These are phyloP conservation scores for Anas platyrhynchos DNA, from an alignment of 2,113 vertebrate species.

Conservation along the genomic window DNA sequence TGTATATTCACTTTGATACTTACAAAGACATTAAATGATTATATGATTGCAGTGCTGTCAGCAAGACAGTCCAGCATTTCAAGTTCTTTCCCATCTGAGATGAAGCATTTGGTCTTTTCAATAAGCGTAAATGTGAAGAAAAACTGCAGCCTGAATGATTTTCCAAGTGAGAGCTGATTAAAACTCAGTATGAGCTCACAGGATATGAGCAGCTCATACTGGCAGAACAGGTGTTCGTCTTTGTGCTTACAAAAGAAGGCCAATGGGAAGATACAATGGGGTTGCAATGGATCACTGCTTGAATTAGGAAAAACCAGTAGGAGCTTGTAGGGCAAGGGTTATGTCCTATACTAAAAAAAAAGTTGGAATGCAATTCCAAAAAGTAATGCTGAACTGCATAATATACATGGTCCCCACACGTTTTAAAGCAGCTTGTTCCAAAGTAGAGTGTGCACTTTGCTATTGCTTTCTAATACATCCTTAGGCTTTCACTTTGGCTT, in stretches of 20 bases:
- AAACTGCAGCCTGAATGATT: neutral
- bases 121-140: neutral
- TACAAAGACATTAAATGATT: neutral
- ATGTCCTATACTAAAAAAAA: neutral
- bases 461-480: neutral
- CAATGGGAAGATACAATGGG: neutral
- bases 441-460: neutral
- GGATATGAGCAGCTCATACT: neutral
- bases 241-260: constrained; percentile 20
- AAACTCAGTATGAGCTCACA: neutral
- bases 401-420: neutral
- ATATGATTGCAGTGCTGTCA: neutral
- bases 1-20: neutral
- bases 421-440: neutral
- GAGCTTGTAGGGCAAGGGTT: neutral
- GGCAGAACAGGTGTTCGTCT: constrained; percentile 10
- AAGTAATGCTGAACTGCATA: neutral
- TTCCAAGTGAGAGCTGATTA: neutral
- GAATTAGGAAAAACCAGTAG: constrained; percentile 3
- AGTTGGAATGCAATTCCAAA: neutral
- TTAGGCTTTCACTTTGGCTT: neutral
- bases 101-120: neutral
- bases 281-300: neutral
- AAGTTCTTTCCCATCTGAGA: neutral
- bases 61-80: neutral